These are phyloP conservation scores for Rhabdophis nuchalis DNA, from an alignment of 2,797 vertebrate species.

Conservation along the genomic window DNA sequence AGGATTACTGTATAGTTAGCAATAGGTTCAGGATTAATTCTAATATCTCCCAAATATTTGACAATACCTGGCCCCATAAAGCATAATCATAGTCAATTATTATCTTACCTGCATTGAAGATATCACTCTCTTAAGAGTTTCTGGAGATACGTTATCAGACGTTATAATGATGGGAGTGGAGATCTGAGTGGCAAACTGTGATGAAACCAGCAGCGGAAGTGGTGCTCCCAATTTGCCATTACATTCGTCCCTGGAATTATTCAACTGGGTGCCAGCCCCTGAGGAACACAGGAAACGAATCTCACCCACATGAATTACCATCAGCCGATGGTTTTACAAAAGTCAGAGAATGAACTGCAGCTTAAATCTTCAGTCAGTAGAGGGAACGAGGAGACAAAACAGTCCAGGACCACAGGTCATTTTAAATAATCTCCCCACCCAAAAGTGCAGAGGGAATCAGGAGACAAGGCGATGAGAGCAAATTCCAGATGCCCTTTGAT, in stretches of 20 bases:
- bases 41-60: not conserved
- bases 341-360: constrained; percentile 66
- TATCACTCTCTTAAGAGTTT: constrained; percentile 64
- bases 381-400: constrained; percentile 8
- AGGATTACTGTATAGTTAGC: not conserved
- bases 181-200: constrained; percentile 73
- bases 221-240: constrained; percentile 73
- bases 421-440: constrained; percentile 54
- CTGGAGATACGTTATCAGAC: constrained; percentile 69
- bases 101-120: constrained; percentile 78
- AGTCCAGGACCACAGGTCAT: constrained; percentile 19
- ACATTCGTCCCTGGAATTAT: constrained; percentile 74
- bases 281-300: constrained; percentile 92
- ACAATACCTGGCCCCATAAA: not conserved
- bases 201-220: constrained; percentile 70
- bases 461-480: not conserved
- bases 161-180: constrained; percentile 64
- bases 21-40: not conserved
- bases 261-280: constrained; percentile 81
- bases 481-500: not conserved
- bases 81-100: not conserved
- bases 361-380: constrained; percentile 33
- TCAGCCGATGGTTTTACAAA: constrained; percentile 72
- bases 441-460: constrained; percentile 24
- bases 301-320: constrained; percentile 84